Base-by-base conservation (phyloP, 2,113 vertebrate species). In the Burhinus oedicnemus region DNA sequence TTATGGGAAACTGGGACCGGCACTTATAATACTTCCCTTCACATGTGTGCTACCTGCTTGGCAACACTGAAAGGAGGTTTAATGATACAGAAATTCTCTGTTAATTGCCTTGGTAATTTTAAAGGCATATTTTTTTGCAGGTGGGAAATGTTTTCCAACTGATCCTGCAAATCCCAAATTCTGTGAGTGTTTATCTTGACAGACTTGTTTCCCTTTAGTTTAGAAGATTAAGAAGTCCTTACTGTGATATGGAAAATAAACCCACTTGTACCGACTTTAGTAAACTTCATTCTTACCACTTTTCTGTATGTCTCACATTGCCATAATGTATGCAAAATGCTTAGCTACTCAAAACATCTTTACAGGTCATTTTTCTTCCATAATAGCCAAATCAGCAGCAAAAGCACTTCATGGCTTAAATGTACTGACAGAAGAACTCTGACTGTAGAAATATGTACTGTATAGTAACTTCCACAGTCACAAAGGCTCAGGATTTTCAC, bases 301-400 rank as follows among this genome's bases (percentile, higher is more conserved):
- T 97, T 95, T 97, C 77, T 93, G 96, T 94, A 89, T 42, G 15
- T 94, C 80, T 97, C 91, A 92, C 93, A 77, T 96, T 97, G 75
- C 87, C 95, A 92, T 96, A 97, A 98, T 96, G 19, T 95, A 97
- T 97, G 96, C 96, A 98, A 97, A 98, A 96, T 34, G 45, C 90
- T 97, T 97, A 96, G 89, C 78, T 98, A 77, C 95, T 97, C 91
- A 93, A 95, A 97, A 97, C 61, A 87, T 95, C 68, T 97, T 97
- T 98, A 87, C 94, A 97, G 97, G 97, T 97, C 54, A 96, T 98
- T 98, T 98, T 98, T 89, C 88, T 97, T 90, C 96, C 82, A 86
- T 97, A 97, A 97, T 84, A 97, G 78, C 82, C 61, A 71, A 98
- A 98, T 95, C 93, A 97, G 83, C 86, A 94, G 93, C 91, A 97